Evolutionary conservation across 2,888 invertebrate species (phyloP).

Genomic region (Graphium colonna): DNA sequence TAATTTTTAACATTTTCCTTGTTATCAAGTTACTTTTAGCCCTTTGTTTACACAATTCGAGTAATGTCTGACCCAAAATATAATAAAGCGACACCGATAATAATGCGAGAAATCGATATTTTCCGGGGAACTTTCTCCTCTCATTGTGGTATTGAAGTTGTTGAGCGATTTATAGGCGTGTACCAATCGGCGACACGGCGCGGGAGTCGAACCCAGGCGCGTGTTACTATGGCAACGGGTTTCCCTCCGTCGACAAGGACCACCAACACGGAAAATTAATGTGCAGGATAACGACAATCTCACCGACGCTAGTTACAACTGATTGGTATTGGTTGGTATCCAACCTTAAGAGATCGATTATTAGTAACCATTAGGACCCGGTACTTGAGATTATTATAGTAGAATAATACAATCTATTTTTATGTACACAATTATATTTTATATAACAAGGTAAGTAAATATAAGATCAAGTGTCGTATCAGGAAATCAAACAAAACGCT

Average conservation of each 20-base stretch:
- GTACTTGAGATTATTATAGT: too few species aligned
- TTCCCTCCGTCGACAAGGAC: conserved; percentile 35
- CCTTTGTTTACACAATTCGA: conserved; percentile 27
- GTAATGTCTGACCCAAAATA: neutral
- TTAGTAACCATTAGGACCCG: too few species aligned
- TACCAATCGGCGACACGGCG: conserved; percentile 58
- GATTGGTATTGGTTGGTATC: conserved; percentile 11
- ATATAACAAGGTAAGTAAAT: too few species aligned
- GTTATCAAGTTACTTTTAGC: neutral
- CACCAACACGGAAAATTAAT: conserved; percentile 24
- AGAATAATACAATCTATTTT: too few species aligned
- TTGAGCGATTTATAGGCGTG: conserved; percentile 66
- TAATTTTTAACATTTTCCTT: too few species aligned
- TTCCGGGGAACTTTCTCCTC: conserved; percentile 67
- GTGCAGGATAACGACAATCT: conserved; percentile 19
- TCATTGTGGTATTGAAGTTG: conserved; percentile 70
- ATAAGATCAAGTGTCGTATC: too few species aligned
- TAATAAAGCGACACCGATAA: neutral
- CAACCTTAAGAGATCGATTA: too few species aligned
- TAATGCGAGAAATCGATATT: conserved; percentile 48
- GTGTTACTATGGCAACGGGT: conserved; percentile 49
- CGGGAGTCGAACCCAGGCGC: conserved; percentile 58
- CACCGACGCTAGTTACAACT: conserved; percentile 6
- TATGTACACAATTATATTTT: too few species aligned
- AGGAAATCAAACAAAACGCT: too few species aligned